Conservation (phyloP, 2,888 invertebrate species). For the Dryadula phaetusa region DNA sequence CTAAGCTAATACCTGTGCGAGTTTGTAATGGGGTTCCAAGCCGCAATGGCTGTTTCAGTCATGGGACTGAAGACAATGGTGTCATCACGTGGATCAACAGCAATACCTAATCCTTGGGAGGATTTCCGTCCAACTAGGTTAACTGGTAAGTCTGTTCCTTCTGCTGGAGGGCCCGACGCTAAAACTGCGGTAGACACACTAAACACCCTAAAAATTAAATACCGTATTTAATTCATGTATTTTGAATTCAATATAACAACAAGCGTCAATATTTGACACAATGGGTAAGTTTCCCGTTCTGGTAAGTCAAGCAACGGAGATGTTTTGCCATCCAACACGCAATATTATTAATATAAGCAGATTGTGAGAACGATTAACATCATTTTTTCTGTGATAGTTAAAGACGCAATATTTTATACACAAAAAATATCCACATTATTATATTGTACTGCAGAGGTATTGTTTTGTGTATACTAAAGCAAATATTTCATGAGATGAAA, state of each 20-base stretch:
- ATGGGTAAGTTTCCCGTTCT: not conserved
- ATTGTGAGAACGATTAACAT: too few species aligned
- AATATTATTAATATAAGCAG: not conserved
- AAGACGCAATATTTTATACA: too few species aligned
- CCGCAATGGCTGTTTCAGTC: conserved; percentile 91
- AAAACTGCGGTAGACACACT: conserved; percentile 90
- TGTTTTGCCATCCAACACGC: not conserved
- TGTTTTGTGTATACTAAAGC: too few species aligned
- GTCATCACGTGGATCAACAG: conserved; percentile 89
- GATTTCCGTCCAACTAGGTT: conserved; percentile 92
- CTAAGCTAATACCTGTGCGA: conserved; percentile 85
- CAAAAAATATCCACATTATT: too few species aligned
- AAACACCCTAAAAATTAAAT: conserved; percentile 85
- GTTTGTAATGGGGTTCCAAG: conserved; percentile 90
- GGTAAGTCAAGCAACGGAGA: not conserved
- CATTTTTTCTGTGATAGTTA: too few species aligned
- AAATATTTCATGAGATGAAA: too few species aligned
- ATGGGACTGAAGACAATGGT: conserved; percentile 91
- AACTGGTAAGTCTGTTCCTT: conserved; percentile 89
- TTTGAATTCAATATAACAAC: not conserved
- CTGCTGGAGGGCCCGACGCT: conserved; percentile 88
- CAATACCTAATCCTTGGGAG: conserved; percentile 91
- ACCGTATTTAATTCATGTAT: not conserved
- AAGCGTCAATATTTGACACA: not conserved
- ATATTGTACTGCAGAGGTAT: too few species aligned